Base-by-base conservation (phyloP, 2,113 vertebrate genomes). In the Colistium nudipinnis region DNA sequence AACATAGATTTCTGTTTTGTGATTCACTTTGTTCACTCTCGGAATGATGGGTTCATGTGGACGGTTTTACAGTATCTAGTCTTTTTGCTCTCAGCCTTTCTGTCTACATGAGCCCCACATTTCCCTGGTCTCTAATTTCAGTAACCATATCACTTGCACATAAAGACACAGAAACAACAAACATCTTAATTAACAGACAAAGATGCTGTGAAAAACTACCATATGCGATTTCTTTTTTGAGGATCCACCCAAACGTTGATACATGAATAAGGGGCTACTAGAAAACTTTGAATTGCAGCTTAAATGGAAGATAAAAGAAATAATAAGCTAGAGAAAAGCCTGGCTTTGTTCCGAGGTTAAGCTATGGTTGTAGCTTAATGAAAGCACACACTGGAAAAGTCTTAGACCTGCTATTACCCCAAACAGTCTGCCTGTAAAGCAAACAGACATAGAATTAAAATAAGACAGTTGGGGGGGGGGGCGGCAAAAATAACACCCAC, bases 401-500 rank as follows among this genome's bases (percentile, higher is more conserved):
- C 47, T 22, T 0, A 76, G 66, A 68, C 70, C 81, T 87, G 73
- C 70, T 70, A 70, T 90, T 91, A 86, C 45, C n/a, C 47, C 71
- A 70, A 72, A 12, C 43, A 33, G 30, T 33, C 17, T 45, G 28
- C 35, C 78, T 78, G 64, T 44, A 81, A 77, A 71, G 69, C 48
- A 76, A 86, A 83, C 84, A 80, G 78, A 85, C 84, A 55, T 87
- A 81, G 72, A 84, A 90, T 90, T 87, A 89, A 84, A 89, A 90
- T 87, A 85, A 82, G 76, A 80, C 73, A 57, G 75, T 61, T 36
- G 53, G 70, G 86, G 73, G 76, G 75, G 57, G 31, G 53, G 70
- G 86, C 71, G 76, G 82, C 54, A 78, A 81, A 88, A 91, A 90
- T 88, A 87, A 84, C 85, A 88, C 77, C 85, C 81, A 84, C 91